A percentile compares a stretch with the other conserved stretches of the same genome.
These are phyloP conservation scores for Daptonema setosum DNA, from an alignment of 2,888 invertebrate species.

Conservation along the genomic window DNA sequence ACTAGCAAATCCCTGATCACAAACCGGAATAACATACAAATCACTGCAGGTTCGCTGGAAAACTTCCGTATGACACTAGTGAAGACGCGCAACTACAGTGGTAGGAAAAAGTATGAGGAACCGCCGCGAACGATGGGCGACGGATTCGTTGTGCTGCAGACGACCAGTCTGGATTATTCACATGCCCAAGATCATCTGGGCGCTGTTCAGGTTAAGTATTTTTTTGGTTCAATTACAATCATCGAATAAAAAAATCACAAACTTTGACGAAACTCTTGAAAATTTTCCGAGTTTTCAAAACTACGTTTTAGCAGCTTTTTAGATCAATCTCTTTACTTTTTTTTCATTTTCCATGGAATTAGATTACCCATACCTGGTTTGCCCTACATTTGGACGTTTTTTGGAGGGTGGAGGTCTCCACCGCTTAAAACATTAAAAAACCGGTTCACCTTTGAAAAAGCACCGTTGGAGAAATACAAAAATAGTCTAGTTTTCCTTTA, in stretches of 20 bases:
- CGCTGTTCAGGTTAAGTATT: constrained; percentile 16
- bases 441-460: too few relatives aligned
- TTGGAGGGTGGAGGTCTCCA: constrained; percentile 82
- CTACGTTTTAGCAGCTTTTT: too few relatives aligned
- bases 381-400: constrained; percentile 37
- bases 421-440: constrained; percentile 33
- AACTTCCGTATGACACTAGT: not conserved
- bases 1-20: too few relatives aligned
- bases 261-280: too few relatives aligned
- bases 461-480: too few relatives aligned
- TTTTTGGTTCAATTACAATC: not conserved
- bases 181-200: constrained; percentile 95
- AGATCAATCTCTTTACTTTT: too few relatives aligned
- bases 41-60: not conserved
- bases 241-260: not conserved
- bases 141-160: constrained; percentile 86
- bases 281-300: too few relatives aligned
- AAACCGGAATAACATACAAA: too few relatives aligned
- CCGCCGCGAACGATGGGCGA: constrained; percentile 94
- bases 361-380: not conserved
- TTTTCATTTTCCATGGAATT: too few relatives aligned
- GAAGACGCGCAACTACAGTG: not conserved
- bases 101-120: not conserved
- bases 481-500: too few relatives aligned
- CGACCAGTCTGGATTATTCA: constrained; percentile 76